phyloP scores from a whole-genome alignment of 2,797 vertebrate species.

The Ptychadena robeensis region DNA sequence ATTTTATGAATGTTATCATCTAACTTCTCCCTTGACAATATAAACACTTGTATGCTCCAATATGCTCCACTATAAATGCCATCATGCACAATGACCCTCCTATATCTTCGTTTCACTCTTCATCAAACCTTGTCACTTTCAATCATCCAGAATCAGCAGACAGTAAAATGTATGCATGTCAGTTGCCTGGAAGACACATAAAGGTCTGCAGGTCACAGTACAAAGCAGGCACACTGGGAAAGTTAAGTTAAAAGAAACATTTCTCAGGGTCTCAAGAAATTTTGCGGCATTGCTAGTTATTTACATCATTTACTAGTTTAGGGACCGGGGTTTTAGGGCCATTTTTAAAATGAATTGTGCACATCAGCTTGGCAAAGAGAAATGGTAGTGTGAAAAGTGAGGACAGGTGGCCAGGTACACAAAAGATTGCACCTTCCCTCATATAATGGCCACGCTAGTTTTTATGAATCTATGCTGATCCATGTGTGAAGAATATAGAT shows the following conservation, averaged over 20 bases:
- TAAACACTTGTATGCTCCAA: slow-evolving; percentile 9
- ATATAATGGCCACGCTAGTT: too few species aligned
- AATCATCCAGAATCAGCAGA: slow-evolving; percentile 47
- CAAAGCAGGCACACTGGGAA: slow-evolving; percentile 13
- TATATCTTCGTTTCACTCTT: slow-evolving; percentile 44
- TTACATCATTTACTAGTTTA: not conserved
- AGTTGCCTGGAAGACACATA: slow-evolving; percentile 44
- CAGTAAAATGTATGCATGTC: slow-evolving; percentile 44
- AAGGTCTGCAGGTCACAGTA: slow-evolving; percentile 43
- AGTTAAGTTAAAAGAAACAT: slow-evolving; percentile 11
- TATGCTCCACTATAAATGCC: slow-evolving; percentile 27
- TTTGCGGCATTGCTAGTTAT: not conserved
- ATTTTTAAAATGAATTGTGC: not conserved
- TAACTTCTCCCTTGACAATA: not conserved
- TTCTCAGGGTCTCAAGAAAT: slow-evolving; percentile 25
- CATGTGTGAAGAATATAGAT: too few species aligned
- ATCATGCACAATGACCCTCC: slow-evolving; percentile 27
- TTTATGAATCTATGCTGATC: too few species aligned
- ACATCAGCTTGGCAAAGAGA: not conserved
- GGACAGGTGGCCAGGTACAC: not conserved
- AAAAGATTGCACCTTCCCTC: too few species aligned
- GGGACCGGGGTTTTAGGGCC: not conserved
- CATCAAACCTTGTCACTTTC: slow-evolving; percentile 47
- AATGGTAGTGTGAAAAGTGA: not conserved
- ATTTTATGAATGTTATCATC: slow-evolving; percentile 8